Evolutionary conservation across 1,140 invertebrate species (phyloP), one percentile per base, ranked within the genome.

Genomic region (Apocrypta bakeri): DNA sequence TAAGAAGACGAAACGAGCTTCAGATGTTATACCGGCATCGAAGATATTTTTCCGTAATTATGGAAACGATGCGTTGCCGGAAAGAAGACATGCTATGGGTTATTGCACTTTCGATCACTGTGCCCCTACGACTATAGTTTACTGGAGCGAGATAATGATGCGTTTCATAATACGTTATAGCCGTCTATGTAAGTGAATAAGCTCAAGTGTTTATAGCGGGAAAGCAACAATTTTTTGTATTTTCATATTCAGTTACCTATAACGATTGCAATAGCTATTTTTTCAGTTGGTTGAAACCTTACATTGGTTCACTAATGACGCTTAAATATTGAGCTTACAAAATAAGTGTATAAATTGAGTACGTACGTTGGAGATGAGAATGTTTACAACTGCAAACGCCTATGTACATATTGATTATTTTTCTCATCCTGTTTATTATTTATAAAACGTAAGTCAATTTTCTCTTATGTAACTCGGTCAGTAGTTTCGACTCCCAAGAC

Each of bases 81-180:
- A 56, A 56, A 24, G 29, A 2, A 12, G 27, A n/a, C 24, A 24
- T 1, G 29, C 69, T 3, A 42, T 66, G 73, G 63, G 80, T 25
- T 66, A n/a, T 76, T 81, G 80, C 80, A 81, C 80, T 81, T 72
- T 80, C 12, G 17, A n/a, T 29, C 33, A 27, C 14, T n/a, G n/a
- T 24, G 48, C 14, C 71, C 12, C 1, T 7, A 69, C 11, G n/a
- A 8, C 66, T 1, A 14, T n/a, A 2, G n/a, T 33, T 31, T n/a
- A n/a, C 14, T 25, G 64, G 68, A 6, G 14, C 68, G 25, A 12
- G 42, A 42, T 42, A 12, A 42, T 42, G 14, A 48, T 12, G 14
- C 42, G 42, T 48, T 48, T 48, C 12, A 48, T n/a, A n/a, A n/a
- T n/a, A n/a, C n/a, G n/a, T n/a, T n/a, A n/a, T n/a, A n/a, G n/a